Conservation (phyloP, 2,797 vertebrate species). For the Tiaroga cobitis region DNA sequence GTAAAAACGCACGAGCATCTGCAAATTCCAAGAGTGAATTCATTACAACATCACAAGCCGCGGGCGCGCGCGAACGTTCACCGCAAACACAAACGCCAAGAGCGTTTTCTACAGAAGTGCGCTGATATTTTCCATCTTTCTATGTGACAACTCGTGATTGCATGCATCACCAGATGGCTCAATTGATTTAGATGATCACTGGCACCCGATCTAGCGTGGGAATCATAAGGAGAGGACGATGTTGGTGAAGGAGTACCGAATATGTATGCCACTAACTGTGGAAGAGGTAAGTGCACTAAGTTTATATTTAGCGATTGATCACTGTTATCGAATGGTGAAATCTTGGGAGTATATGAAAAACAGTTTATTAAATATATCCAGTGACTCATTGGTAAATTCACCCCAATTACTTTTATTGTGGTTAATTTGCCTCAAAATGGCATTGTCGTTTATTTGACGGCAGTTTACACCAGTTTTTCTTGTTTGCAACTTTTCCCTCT, state of each 20-base stretch:
- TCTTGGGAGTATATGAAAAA: neutral
- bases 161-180: slow-evolving; percentile 27
- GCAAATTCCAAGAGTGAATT: slow-evolving; percentile 15
- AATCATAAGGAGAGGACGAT: slow-evolving; percentile 75
- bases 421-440: neutral
- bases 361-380: neutral
- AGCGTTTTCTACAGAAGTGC: neutral
- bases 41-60: neutral
- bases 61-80: neutral
- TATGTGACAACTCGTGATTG: slow-evolving; percentile 25
- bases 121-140: neutral
- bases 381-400: neutral
- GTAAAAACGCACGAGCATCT: slow-evolving; percentile 27
- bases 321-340: neutral
- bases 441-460: neutral
- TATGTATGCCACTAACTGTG: slow-evolving; percentile 98
- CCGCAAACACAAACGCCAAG: neutral
- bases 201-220: neutral
- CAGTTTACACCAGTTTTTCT: neutral
- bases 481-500: slow-evolving; percentile 11
- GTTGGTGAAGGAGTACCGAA: slow-evolving; percentile 98
- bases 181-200: slow-evolving; percentile 32
- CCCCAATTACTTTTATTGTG: too few species aligned
- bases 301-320: neutral
- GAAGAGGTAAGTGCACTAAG: slow-evolving; percentile 86